Percentiles rank a stretch among this genome's conserved stretches.
phyloP scores from a whole-genome alignment of 2,888 invertebrate genomes.

The Melanchra persicariae region DNA sequence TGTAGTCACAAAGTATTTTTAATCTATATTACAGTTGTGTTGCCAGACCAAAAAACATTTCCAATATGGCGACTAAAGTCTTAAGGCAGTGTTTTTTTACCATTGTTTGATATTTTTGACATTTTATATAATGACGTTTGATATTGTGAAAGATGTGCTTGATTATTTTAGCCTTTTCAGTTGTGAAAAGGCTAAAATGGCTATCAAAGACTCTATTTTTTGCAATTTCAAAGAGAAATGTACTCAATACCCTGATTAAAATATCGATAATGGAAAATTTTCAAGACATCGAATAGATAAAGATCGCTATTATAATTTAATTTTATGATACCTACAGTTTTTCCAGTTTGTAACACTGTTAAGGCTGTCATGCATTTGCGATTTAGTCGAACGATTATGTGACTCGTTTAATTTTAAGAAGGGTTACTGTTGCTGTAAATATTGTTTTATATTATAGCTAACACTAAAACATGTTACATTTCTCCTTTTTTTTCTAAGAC shows the following conservation, averaged over 20 bases:
- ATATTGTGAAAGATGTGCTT: slow-evolving; percentile 42
- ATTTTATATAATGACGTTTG: slow-evolving; percentile 24
- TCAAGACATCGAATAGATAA: slow-evolving; percentile 54
- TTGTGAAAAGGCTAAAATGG: slow-evolving; percentile 9
- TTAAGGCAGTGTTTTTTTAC: slow-evolving; percentile 63
- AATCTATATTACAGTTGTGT: slow-evolving; percentile 64
- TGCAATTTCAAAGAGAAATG: slow-evolving; percentile 43
- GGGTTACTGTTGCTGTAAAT: slow-evolving; percentile 22
- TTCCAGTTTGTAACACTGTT: slow-evolving; percentile 40
- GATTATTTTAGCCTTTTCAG: slow-evolving; percentile 18
- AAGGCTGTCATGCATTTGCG: slow-evolving; percentile 44
- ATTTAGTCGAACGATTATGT: slow-evolving; percentile 22
- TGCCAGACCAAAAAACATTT: slow-evolving; percentile 67
- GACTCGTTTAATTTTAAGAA: slow-evolving; percentile 16
- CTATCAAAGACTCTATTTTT: slow-evolving; percentile 16
- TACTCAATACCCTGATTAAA: slow-evolving; percentile 37
- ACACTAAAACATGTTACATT: not conserved
- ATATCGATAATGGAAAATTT: slow-evolving; percentile 36
- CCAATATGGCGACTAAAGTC: slow-evolving; percentile 57
- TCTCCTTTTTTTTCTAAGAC: not conserved
- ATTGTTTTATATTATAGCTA: not conserved
- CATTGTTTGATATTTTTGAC: slow-evolving; percentile 51
- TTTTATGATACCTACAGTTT: slow-evolving; percentile 28
- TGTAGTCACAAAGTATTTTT: slow-evolving; percentile 71
- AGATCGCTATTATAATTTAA: slow-evolving; percentile 30